A percentile compares a stretch with the other conserved stretches of the same genome.
Evolutionary conservation across 2,113 vertebrate genomes (phyloP).

Genomic region (Gasterosteus aculeatus): DNA sequence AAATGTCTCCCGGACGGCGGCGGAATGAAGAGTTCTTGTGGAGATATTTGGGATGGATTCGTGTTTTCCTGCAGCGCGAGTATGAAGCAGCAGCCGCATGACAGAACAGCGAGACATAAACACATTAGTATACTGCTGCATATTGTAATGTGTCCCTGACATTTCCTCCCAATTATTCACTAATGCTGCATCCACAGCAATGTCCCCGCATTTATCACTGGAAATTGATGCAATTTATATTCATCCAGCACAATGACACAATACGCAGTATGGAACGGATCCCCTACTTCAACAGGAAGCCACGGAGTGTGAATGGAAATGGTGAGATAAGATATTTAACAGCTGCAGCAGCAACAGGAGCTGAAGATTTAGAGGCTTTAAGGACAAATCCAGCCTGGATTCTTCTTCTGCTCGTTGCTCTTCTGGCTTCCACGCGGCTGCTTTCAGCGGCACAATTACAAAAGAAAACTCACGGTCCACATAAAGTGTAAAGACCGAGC

Average conservation of each 20-base stretch:
- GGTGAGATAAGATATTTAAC: conserved; percentile 60
- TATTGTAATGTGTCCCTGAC: conserved; percentile 66
- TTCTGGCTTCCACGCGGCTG: neutral
- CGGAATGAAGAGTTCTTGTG: neutral
- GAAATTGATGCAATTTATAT: conserved; percentile 77
- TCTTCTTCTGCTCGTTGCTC: neutral
- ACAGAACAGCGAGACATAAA: conserved; percentile 38
- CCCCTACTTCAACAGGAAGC: conserved; percentile 63
- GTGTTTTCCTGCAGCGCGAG: conserved; percentile 9
- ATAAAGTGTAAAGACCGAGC: neutral
- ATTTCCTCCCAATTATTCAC: conserved; percentile 75
- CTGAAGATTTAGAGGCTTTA: conserved; percentile 29
- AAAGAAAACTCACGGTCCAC: neutral
- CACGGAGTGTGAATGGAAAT: conserved; percentile 61
- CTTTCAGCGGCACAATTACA: neutral
- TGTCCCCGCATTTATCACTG: conserved; percentile 69
- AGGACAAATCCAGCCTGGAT: conserved; percentile 8
- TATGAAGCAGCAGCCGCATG: neutral
- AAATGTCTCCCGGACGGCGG: neutral
- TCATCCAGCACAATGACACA: conserved; percentile 71
- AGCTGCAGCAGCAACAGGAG: conserved; percentile 28
- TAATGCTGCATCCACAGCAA: conserved; percentile 69
- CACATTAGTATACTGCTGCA: conserved; percentile 55
- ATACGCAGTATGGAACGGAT: conserved; percentile 56
- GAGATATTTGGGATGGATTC: neutral